Conservation (phyloP, 2,797 vertebrate genomes). For the Margarornis squamiger region DNA sequence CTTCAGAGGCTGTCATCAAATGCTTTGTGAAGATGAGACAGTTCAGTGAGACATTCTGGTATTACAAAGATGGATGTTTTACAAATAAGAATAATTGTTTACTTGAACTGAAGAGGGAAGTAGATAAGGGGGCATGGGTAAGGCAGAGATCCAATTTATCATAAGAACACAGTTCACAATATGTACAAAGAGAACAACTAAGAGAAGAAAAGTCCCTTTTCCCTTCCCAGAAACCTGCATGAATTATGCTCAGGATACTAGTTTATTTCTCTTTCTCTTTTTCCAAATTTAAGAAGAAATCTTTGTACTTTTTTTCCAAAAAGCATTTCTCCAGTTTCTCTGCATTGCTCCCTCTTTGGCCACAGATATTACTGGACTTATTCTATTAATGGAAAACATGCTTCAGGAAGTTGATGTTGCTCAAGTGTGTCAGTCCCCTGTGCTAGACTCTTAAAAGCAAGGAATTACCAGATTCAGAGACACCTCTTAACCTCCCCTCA, state of each 20-base stretch:
- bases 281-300: neutral
- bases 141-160: neutral
- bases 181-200: rapidly evolving
- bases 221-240: neutral
- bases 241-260: neutral
- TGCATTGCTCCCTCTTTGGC: neutral
- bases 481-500: slow-evolving; percentile 53
- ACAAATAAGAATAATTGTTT: neutral
- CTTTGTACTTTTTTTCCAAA: neutral
- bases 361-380: neutral
- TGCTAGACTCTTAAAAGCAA: slow-evolving; percentile 22
- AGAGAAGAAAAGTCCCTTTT: neutral
- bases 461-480: slow-evolving; percentile 32
- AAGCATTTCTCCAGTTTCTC: neutral
- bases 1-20: neutral
- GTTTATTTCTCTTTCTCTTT: neutral
- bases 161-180: neutral
- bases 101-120: neutral
- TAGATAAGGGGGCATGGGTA: neutral
- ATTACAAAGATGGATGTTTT: neutral
- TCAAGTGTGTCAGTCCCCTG: neutral
- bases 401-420: neutral
- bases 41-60: neutral
- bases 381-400: neutral
- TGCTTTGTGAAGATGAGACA: neutral